A percentile compares a stretch with the other conserved stretches of the same genome.
Conservation (phyloP, 2,113 vertebrate species). For the human (Homo sapiens) region DNA sequence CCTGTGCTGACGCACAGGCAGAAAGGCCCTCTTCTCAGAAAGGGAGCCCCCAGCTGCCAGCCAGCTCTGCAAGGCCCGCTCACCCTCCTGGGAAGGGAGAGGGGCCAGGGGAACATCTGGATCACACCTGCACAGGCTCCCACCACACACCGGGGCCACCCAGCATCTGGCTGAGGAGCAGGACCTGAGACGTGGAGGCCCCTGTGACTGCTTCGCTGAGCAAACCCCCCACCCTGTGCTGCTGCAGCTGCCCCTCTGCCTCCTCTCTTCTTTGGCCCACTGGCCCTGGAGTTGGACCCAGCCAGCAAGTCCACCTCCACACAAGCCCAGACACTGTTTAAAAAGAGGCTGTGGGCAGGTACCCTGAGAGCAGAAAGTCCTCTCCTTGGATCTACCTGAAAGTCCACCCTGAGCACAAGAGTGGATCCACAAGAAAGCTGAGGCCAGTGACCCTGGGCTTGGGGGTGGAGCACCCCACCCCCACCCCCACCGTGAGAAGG, state of each 20-base stretch:
- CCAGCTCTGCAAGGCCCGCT: not conserved
- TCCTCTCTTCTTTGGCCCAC: not conserved
- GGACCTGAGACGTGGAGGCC: not conserved
- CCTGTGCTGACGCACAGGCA: not conserved
- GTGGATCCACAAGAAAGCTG: not conserved
- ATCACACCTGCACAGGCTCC: not conserved
- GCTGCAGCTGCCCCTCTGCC: not conserved
- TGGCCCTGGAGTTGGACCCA: not conserved
- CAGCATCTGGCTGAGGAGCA: not conserved
- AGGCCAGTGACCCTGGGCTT: not conserved
- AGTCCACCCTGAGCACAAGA: not conserved
- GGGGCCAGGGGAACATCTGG: not conserved
- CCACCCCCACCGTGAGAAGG: not conserved
- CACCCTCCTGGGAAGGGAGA: too few relatives aligned
- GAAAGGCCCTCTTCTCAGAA: not conserved
- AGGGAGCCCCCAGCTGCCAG: not conserved
- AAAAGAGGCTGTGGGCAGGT: not conserved
- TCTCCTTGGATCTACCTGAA: not conserved
- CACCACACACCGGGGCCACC: not conserved
- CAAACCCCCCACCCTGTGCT: not conserved
- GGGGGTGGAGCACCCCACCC: not conserved
- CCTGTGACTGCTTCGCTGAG: not conserved
- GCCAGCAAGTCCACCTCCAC: not conserved
- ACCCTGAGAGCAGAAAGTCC: not conserved
- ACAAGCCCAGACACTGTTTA: not conserved